These are phyloP conservation scores for Acanthaster planci DNA, from an alignment of 35 echinoderm and acorn worm species.

Conservation along the genomic window DNA sequence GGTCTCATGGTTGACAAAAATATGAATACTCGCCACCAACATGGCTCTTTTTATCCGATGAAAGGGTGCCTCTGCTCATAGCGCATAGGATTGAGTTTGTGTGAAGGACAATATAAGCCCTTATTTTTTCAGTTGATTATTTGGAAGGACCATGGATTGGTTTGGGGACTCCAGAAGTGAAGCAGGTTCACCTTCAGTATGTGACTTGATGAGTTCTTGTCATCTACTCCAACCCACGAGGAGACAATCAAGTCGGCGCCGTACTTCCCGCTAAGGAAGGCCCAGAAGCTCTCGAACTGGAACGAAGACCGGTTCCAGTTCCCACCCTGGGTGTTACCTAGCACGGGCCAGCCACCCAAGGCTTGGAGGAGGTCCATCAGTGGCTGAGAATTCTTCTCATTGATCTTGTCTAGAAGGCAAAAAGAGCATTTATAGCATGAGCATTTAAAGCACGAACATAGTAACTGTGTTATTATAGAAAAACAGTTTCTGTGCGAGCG, in stretches of 20 bases:
- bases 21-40: no score
- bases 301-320: constrained; percentile 49
- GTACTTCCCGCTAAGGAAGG: constrained; percentile 35
- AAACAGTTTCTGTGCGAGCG: background rate
- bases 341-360: constrained; percentile 86
- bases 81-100: no score
- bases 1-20: no score
- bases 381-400: constrained; percentile 57
- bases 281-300: constrained; percentile 57
- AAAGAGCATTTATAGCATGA: background rate
- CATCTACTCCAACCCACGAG: constrained; percentile 48
- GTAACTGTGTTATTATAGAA: background rate
- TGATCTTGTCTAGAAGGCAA: constrained; percentile 33
- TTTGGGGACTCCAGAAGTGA: background rate
- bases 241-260: constrained; percentile 29
- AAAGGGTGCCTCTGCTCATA: no score
- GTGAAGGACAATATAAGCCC: no score
- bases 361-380: constrained; percentile 47
- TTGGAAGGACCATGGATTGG: no score
- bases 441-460: background rate
- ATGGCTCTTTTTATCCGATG: no score
- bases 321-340: constrained; percentile 58
- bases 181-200: constrained; percentile 44
- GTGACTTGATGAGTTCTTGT: constrained; percentile 59
- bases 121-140: no score